Evolutionary conservation across 1,140 invertebrate species (phyloP).

Genomic region (Oppia nitens): DNA sequence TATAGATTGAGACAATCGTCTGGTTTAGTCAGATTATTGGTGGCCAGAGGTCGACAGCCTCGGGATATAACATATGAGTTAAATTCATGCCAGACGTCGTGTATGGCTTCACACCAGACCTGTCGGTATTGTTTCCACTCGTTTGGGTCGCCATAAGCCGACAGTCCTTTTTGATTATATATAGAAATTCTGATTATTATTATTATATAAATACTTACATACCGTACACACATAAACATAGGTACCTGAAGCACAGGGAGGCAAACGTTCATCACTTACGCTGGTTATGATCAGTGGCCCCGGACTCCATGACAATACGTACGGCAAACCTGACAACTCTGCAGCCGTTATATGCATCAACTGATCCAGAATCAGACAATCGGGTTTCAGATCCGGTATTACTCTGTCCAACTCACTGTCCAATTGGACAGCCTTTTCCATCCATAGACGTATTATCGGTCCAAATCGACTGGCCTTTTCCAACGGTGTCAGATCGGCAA

Average conservation of each 20-base stretch:
- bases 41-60: not conserved
- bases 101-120: not conserved
- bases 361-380: not conserved
- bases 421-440: too few relatives aligned
- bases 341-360: not conserved
- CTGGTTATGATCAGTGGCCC: not conserved
- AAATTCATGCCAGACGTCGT: not conserved
- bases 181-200: not conserved
- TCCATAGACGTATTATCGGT: too few relatives aligned
- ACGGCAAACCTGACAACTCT: not conserved
- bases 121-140: not conserved
- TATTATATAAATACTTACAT: not conserved
- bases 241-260: not conserved
- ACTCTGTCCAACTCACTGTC: too few relatives aligned
- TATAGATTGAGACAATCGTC: conserved; percentile 7
- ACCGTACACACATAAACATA: too few relatives aligned
- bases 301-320: not conserved
- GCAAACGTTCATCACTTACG: not conserved
- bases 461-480: too few relatives aligned
- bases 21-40: not conserved
- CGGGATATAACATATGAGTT: not conserved
- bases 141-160: not conserved
- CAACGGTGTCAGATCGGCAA: too few relatives aligned
- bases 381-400: too few relatives aligned
- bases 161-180: not conserved